Evolutionary conservation across 2,888 invertebrate genomes (phyloP).

Genomic region (Penaeus monodon): DNA sequence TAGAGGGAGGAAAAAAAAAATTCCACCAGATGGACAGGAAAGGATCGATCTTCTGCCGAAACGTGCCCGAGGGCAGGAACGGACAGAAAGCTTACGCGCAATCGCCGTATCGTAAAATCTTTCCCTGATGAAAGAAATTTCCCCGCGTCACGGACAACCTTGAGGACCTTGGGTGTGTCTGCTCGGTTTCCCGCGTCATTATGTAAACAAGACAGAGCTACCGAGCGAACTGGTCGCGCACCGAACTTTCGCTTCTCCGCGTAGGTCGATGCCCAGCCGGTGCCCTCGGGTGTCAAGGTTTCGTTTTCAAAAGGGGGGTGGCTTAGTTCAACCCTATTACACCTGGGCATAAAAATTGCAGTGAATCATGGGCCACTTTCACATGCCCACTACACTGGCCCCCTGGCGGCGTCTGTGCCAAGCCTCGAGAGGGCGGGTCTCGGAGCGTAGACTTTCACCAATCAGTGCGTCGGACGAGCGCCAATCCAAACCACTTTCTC

Average conservation of each 20-base stretch:
- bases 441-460: slow-evolving; percentile 37
- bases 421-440: not conserved
- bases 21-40: no score
- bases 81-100: no score
- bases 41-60: no score
- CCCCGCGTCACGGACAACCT: slow-evolving; percentile 31
- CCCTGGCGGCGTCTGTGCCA: slow-evolving; percentile 8
- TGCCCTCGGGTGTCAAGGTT: not conserved
- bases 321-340: slow-evolving; percentile 3
- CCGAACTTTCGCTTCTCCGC: slow-evolving; percentile 17
- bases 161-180: slow-evolving; percentile 36
- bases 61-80: no score
- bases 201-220: slow-evolving; percentile 22
- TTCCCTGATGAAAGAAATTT: slow-evolving; percentile 1
- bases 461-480: slow-evolving; percentile 44
- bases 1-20: no score
- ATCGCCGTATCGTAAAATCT: no score
- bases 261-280: slow-evolving; percentile 6
- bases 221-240: not conserved
- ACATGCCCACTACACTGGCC: slow-evolving; percentile 17
- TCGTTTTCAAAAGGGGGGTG: not conserved
- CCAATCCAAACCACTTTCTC: slow-evolving; percentile 52
- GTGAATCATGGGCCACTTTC: slow-evolving; percentile 12
- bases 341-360: not conserved
- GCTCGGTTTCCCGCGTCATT: slow-evolving; percentile 16